Evolutionary conservation across 2,888 invertebrate genomes (phyloP).

Genomic region (Blera fallax): DNA sequence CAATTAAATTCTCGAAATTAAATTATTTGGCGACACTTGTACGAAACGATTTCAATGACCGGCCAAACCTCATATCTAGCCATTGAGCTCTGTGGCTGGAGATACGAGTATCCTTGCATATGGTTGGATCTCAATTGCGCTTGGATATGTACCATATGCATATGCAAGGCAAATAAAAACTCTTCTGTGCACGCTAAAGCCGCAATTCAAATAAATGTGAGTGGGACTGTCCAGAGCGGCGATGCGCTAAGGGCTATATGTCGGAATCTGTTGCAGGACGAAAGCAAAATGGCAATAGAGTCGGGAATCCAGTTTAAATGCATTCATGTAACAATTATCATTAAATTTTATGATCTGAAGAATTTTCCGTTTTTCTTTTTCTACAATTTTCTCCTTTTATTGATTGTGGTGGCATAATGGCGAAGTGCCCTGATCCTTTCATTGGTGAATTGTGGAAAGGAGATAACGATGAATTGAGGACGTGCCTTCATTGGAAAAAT

Average conservation of each 20-base stretch:
- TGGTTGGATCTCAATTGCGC: neutral
- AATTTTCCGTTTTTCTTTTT: neutral
- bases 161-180: constrained; percentile 8
- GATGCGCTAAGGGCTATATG: neutral
- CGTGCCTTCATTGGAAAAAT: neutral
- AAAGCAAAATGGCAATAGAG: neutral
- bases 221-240: neutral
- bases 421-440: neutral
- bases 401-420: neutral
- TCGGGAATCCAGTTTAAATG: constrained; percentile 26
- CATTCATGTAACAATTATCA: constrained; percentile 35
- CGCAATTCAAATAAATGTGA: constrained; percentile 50
- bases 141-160: neutral
- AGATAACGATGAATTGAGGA: neutral
- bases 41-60: neutral
- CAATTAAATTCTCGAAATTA: neutral
- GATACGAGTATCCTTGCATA: neutral
- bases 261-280: constrained; percentile 12
- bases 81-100: constrained; percentile 6
- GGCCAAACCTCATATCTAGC: neutral
- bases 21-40: constrained; percentile 10
- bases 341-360: constrained; percentile 37
- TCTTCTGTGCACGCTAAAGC: neutral
- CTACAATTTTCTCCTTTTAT: neutral
- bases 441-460: neutral